A percentile compares a stretch with the other conserved stretches of the same genome.
Conservation (phyloP, 1,140 invertebrate species). For the Drosophila arizonae region DNA sequence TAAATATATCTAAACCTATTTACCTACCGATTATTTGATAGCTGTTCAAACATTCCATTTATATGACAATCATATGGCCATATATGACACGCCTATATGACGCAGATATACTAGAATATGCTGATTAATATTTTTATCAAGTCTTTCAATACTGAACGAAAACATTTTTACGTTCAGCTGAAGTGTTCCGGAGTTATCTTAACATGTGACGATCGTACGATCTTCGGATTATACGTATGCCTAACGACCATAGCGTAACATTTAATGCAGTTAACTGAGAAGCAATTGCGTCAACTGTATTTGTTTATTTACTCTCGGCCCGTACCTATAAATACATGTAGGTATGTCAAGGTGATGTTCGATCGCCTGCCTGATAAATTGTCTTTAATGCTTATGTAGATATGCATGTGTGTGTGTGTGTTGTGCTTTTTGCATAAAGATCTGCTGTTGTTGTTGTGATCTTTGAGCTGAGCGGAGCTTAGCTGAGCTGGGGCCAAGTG, state of each 20-base stretch:
- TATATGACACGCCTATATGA: neutral
- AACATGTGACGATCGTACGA: slow-evolving; percentile 8
- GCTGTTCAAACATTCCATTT: neutral
- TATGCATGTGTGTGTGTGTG: slow-evolving; percentile 10
- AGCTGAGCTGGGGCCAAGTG: slow-evolving; percentile 32
- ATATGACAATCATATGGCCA: neutral
- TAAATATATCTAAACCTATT: neutral
- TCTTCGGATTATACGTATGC: slow-evolving; percentile 4
- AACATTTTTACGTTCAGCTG: neutral
- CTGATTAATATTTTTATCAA: neutral
- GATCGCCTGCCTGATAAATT: slow-evolving; percentile 48
- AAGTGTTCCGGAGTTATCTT: neutral
- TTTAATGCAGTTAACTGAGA: slow-evolving; percentile 20
- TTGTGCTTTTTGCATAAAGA: slow-evolving; percentile 58
- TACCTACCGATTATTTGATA: neutral
- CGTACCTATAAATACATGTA: slow-evolving; percentile 44
- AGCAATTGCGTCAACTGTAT: slow-evolving; percentile 45
- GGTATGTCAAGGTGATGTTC: slow-evolving; percentile 76
- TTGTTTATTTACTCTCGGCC: slow-evolving; percentile 32
- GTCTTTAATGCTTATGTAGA: slow-evolving; percentile 56
- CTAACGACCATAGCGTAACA: slow-evolving; percentile 22
- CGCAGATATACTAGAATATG: neutral
- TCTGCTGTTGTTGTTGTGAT: slow-evolving; percentile 15
- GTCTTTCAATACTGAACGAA: neutral
- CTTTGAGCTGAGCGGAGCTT: slow-evolving; percentile 6